Evolutionary conservation across 2,888 invertebrate species (phyloP), one percentile per base, ranked within the genome.

Genomic region (Drosophila acutilabella): DNA sequence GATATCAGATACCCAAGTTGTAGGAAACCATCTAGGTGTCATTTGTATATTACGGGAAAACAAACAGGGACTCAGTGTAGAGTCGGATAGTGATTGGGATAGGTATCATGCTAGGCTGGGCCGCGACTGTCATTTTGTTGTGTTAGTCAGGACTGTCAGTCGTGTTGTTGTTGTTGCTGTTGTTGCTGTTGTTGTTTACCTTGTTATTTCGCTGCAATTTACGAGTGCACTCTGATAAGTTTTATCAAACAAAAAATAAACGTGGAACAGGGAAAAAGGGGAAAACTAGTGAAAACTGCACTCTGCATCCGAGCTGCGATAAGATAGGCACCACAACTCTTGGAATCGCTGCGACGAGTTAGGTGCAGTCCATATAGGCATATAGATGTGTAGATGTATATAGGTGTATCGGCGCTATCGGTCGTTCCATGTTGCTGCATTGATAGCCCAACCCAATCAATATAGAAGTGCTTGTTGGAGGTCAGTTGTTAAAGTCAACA

Each of bases 401-500:
- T 42, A 23, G 13, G n/a, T 38, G 26, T 13, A 23, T 45, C 56
- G 71, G 30, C 56, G 53, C 87, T 81, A 85, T 85, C 88, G 85
- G 84, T 84, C 83, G 83, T 84, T 84, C 77, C 78, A 56, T 74
- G 58, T 64, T 36, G 58, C 33, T 80, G 71, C 62, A 65, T 62
- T 59, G 78, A 64, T 78, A 76, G 51, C 44, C 61, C 59, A 75
- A 52, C 71, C 70, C 80, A 80, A 82, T 76, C 85, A 90, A 91
- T 79, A 71, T 59, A 80, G 79, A 89, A 89, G 71, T 69, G 59
- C 80, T 89, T 91, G 90, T 84, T 90, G 80, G 86, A 90, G 90
- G 91, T 90, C 90, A 91, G 91, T 89, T 83, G 89, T 74, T 86
- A 80, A 59, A 74, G 47, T 76, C 81, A 86, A 86, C 71, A 86